Base-by-base conservation (phyloP, 1,140 invertebrate genomes). In the Cataglyphis hispanica region DNA sequence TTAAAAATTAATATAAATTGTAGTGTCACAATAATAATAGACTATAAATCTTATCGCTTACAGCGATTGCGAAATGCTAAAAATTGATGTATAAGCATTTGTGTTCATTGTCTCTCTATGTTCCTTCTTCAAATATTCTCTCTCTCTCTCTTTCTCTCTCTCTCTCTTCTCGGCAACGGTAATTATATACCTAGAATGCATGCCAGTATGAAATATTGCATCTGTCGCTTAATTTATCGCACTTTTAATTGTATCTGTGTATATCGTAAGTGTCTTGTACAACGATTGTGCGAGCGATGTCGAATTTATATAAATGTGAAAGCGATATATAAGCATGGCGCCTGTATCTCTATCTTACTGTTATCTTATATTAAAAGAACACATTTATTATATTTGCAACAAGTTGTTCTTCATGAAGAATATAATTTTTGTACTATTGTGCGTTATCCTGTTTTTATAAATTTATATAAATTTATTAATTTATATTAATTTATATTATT, bases 261-360 rank as follows among this genome's bases (percentile, higher is more conserved):
- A 31, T 67, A 40, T 87, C 43, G 27, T 78, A 76, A 90, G 74
- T 46, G 61, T 60, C 25, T 70, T 63, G 86, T 78, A 89, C 31
- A 89, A 70, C 70, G 84, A 89, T 86, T 25, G 77, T 22, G 37
- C 43, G 43, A 69, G 16, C 77, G 87, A 89, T 64, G 70, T 34
- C 60, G 31, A 77, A 89, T 86, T 86, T 56, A 53, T 78, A 86
- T 81, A 86, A 86, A 89, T 86, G 58, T 70, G 34, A 53, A 27
- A 19, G 46, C 70, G 53, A 61, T 60, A 19, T 19, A 50, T 50
- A 64, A 40, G 66, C 84, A 88, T 87, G 70, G 34, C 75, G 72
- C 66, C 58, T 61, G 43, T 89, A 77, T 76, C 46, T 72, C n/a
- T 37, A 66, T 78, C 64, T 87, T 64, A 34, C 11, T 43, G 31